phyloP scores from a whole-genome alignment of 1,140 invertebrate species.

The Bombyx mandarina region DNA sequence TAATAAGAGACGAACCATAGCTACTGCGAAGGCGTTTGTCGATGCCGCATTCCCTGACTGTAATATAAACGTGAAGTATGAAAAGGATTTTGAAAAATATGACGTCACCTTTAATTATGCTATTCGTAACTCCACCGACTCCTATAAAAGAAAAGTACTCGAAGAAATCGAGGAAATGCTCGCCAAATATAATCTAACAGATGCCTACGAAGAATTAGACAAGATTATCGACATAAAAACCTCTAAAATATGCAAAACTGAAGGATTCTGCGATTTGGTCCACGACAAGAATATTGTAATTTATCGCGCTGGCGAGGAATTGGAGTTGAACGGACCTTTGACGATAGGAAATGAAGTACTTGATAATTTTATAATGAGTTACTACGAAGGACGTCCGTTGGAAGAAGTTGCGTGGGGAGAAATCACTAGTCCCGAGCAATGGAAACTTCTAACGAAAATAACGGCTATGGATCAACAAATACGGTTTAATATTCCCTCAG shows the following conservation, averaged over 20 bases:
- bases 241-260: conserved; percentile 30
- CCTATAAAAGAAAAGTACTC: conserved; percentile 23
- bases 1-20: conserved; percentile 34
- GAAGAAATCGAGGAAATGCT: conserved; percentile 36
- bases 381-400: conserved; percentile 37
- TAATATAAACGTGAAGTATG: conserved; percentile 24
- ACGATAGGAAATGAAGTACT: conserved; percentile 34
- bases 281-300: conserved; percentile 26
- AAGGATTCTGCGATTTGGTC: conserved; percentile 34
- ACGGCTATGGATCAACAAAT: conserved; percentile 41
- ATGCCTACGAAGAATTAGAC: conserved; percentile 30
- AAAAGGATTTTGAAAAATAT: conserved; percentile 23
- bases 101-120: conserved; percentile 48
- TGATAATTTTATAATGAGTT: conserved; percentile 54
- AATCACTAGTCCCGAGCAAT: conserved; percentile 25
- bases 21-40: conserved; percentile 40
- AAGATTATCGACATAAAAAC: conserved; percentile 39
- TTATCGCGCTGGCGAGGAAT: conserved; percentile 33
- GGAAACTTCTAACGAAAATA: conserved; percentile 35
- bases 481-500: conserved; percentile 30
- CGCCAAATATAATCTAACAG: conserved; percentile 23
- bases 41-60: conserved; percentile 38
- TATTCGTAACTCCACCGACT: conserved; percentile 25
- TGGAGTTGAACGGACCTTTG: conserved; percentile 41
- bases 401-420: conserved; percentile 46